These are phyloP conservation scores for Agrochola lota DNA, from an alignment of 2,888 invertebrate species.

Conservation along the genomic window DNA sequence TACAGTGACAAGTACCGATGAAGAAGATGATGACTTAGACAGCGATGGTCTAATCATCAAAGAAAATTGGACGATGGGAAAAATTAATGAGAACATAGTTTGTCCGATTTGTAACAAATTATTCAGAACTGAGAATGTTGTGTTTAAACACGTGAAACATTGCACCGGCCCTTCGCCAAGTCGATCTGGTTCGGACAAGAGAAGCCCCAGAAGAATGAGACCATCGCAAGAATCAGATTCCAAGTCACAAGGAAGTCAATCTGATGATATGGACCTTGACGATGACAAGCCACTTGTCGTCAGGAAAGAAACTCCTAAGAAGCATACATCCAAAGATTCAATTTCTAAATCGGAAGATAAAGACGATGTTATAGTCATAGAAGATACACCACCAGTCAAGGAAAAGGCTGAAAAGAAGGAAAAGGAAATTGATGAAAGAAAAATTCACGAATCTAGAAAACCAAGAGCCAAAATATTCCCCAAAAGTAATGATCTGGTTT, in stretches of 20 bases:
- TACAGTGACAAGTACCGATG: conserved; percentile 64
- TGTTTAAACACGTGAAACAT: conserved; percentile 89
- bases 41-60: conserved; percentile 80
- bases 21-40: conserved; percentile 73
- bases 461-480: conserved; percentile 63
- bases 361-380: conserved; percentile 80
- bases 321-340: conserved; percentile 78
- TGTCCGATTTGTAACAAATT: conserved; percentile 88
- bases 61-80: conserved; percentile 90
- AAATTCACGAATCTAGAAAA: conserved; percentile 73
- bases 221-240: conserved; percentile 79
- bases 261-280: conserved; percentile 77
- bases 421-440: conserved; percentile 64
- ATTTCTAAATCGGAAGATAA: conserved; percentile 70
- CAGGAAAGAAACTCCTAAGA: conserved; percentile 72
- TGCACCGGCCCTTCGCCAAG: conserved; percentile 88
- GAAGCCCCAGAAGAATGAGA: conserved; percentile 77
- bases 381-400: conserved; percentile 80
- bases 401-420: conserved; percentile 67
- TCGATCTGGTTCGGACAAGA: conserved; percentile 84
- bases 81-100: conserved; percentile 88
- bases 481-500: conserved; percentile 76
- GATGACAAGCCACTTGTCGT: conserved; percentile 69
- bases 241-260: conserved; percentile 75
- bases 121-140: conserved; percentile 88